Base-by-base conservation (phyloP, 2,113 vertebrate genomes). In the Neolamprologus hecqui region DNA sequence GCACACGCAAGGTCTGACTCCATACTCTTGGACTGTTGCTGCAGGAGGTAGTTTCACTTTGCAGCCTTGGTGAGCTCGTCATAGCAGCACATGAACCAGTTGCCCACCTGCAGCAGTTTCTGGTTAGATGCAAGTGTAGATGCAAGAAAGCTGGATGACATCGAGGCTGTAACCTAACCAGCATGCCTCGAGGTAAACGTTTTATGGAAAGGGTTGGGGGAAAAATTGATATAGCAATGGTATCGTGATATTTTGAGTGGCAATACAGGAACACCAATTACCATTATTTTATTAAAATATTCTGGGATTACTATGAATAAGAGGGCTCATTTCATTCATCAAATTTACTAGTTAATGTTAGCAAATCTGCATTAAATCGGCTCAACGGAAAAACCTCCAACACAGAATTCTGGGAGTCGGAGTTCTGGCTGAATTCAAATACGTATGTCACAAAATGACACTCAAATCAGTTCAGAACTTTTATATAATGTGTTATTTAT, bases 351-450 rank as follows among this genome's bases (percentile, higher is more conserved):
- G 31, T 65, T 65, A 65, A 65, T 65, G 31, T 65, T 65, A 65
- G 31, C 9, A 65, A 65, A 65, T 65, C 31, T 1, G 0, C 60
- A 65, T 3, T 65, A 35, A 35, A n/a, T 35, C 0, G 2, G 31
- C 31, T 35, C 17, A 35, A 63, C 0, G 0, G 17, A 0, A 63
- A 63, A 63, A 1, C 0, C 9, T 63, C 17, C 9, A 63, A 63
- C 9, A 1, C 31, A 65, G 60, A 65, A 65, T 65, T 65, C 60
- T 65, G 60, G 28, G 28, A 63, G 58, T 63, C 5, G 2, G 28
- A 19, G 58, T 63, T 33, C 58, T 11, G 58, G 57, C 2, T 60
- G 57, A 60, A 33, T 60, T 60, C 58, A 63, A 63, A 63, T 35
- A n/a, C 9, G 4, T 63, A n/a, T 63, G 4, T n/a, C 58, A 3